Base-by-base conservation (phyloP, 37 sponge, comb jelly and placozoan species). In the Chondrilla cf. caribensis region DNA sequence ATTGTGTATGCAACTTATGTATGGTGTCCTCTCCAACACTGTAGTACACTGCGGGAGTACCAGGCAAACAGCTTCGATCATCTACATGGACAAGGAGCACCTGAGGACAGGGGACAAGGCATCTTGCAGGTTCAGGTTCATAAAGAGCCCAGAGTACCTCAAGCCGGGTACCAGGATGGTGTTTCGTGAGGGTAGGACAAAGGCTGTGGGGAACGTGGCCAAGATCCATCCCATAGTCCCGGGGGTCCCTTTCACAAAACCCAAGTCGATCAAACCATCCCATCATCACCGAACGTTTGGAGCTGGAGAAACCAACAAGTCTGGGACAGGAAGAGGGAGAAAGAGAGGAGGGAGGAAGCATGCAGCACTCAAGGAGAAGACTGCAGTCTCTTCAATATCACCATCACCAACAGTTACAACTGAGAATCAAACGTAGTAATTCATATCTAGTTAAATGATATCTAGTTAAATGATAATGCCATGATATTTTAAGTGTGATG, bases 61-160 rank as follows among this genome's bases (percentile, higher is more conserved):
- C n/a, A 64, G 94, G 51, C 98, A 98, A 81, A 98, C 98, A n/a
- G 98, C 98, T 40, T 88, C 95, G 37, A 98, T 98, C 76, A 57
- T 95, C 32, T 62, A 79, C 32, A 98, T 98, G 99, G 78, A 91
- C 85, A 84, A 83, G 33, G 94, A 94, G 24, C 96, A 95, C 85
- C 87, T 98, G 58, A 62, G 99, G 39, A 98, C 99, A 8, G 99
- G 99, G 31, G 99, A 98, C 88, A 95, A 95, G 83, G 99, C 99
- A 38, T 64, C 72, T 38, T 93, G 93, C 83, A 87, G 78, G 58
- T 98, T 98, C 83, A 66, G 94, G 11, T 98, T 98, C 86, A 95
- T 95, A 66, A 98, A 98, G 86, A 87, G 86, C 41, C 99, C 99
- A 9, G 99, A 98, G 86, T 98, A 87, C 87, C 82, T 98, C 15